These are phyloP conservation scores for Callinectes sapidus DNA, from an alignment of 2,888 invertebrate species.

Conservation along the genomic window DNA sequence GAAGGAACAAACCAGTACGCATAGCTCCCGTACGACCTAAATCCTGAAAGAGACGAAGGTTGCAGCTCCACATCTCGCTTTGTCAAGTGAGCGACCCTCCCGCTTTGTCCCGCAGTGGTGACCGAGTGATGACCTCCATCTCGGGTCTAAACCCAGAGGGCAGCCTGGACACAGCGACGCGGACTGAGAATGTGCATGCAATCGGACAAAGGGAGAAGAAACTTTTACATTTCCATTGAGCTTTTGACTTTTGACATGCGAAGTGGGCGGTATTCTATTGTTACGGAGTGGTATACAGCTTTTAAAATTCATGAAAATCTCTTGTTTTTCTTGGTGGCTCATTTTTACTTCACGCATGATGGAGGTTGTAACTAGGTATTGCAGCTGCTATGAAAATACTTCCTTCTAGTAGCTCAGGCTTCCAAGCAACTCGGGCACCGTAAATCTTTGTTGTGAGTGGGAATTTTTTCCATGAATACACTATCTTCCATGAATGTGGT, in stretches of 20 bases:
- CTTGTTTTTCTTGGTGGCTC: background rate
- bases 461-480: conserved; percentile 7
- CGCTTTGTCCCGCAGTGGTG: too few relatives aligned
- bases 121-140: background rate
- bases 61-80: background rate
- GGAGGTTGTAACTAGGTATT: background rate
- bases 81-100: background rate
- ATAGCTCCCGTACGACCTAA: background rate
- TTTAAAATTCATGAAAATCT: background rate
- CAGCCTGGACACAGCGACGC: background rate
- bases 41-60: background rate
- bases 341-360: background rate
- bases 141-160: background rate
- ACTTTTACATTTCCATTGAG: background rate
- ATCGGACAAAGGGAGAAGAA: background rate
- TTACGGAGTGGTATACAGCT: too few relatives aligned
- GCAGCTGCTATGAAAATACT: background rate
- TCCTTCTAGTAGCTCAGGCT: background rate
- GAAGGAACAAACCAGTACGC: background rate
- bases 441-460: background rate
- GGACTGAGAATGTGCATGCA: background rate
- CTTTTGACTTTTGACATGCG: too few relatives aligned
- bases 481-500: background rate
- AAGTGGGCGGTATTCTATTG: too few relatives aligned
- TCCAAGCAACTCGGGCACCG: background rate